Percentiles rank a stretch among this genome's conserved stretches.
These are phyloP conservation scores for Tillus elongatus DNA, from an alignment of 2,888 invertebrate species.

Conservation along the genomic window DNA sequence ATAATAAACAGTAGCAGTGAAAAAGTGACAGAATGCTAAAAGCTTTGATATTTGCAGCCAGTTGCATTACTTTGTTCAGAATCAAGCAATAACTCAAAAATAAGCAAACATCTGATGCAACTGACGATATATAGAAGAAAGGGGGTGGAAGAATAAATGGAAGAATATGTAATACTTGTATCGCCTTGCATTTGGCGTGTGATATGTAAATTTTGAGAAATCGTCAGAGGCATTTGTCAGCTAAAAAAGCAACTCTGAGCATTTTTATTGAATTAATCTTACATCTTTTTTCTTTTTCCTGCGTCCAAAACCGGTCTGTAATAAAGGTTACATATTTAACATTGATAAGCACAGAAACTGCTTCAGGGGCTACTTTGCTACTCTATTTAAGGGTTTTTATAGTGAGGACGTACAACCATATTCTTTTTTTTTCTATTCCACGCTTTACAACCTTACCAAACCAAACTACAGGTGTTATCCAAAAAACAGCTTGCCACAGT, in stretches of 20 bases:
- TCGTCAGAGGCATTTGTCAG: constrained; percentile 38
- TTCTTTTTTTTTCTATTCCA: no score
- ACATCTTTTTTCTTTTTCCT: constrained; percentile 98
- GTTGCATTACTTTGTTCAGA: no score
- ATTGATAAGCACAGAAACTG: constrained; percentile 40
- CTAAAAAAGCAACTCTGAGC: constrained; percentile 32
- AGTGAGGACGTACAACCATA: constrained; percentile 5
- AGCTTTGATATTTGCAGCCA: no score
- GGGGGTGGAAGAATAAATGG: constrained; percentile 18
- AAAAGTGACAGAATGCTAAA: no score
- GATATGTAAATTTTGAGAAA: constrained; percentile 20
- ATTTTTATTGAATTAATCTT: constrained; percentile 58
- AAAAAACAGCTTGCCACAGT: no score
- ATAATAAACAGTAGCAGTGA: no score
- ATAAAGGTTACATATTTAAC: constrained; percentile 47
- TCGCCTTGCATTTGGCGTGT: neutral
- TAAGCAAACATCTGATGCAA: constrained; percentile 28
- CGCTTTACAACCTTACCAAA: no score
- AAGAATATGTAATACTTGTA: constrained; percentile 20
- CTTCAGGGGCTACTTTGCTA: constrained; percentile 6
- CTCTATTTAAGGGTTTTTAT: neutral
- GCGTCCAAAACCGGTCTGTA: constrained; percentile 88
- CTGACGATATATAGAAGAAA: constrained; percentile 32
- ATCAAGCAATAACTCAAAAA: no score
- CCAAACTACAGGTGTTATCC: no score